A percentile compares a stretch with the other conserved stretches of the same genome.
Conservation (phyloP, 2,113 vertebrate genomes). For the Mustelus asterias region DNA sequence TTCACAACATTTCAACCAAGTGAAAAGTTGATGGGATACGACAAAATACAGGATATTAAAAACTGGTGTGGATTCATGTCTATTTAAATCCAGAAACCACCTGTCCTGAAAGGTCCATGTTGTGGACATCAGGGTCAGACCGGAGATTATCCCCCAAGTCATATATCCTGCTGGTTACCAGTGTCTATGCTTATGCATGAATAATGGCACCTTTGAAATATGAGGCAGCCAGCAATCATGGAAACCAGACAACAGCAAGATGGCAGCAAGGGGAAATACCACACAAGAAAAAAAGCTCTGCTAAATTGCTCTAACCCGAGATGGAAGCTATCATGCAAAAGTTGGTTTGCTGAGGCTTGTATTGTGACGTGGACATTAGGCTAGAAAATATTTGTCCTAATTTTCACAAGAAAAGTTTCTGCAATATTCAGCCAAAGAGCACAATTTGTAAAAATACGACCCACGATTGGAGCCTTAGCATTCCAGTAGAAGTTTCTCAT, state of each 20-base stretch:
- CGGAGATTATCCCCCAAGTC: too few species aligned
- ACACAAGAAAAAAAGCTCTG: background rate
- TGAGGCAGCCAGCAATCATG: background rate
- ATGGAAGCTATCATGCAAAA: background rate
- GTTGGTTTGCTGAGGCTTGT: background rate
- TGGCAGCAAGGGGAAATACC: background rate
- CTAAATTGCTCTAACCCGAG: background rate
- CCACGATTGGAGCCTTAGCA: background rate
- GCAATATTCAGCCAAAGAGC: background rate
- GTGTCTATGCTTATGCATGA: background rate
- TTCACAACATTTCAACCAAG: background rate
- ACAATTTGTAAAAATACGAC: background rate
- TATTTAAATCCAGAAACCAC: background rate
- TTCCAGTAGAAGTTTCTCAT: background rate
- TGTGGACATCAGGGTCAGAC: too few species aligned
- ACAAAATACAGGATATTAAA: background rate
- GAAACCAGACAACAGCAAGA: background rate
- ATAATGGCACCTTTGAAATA: background rate
- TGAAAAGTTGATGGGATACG: background rate
- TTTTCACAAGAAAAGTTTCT: background rate
- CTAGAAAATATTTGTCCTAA: background rate
- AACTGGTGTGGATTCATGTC: background rate
- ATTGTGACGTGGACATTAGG: background rate
- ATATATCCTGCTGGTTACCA: background rate
- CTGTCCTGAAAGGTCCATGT: background rate